Conservation (phyloP, 2,888 invertebrate genomes). For the Archips xylosteana region DNA sequence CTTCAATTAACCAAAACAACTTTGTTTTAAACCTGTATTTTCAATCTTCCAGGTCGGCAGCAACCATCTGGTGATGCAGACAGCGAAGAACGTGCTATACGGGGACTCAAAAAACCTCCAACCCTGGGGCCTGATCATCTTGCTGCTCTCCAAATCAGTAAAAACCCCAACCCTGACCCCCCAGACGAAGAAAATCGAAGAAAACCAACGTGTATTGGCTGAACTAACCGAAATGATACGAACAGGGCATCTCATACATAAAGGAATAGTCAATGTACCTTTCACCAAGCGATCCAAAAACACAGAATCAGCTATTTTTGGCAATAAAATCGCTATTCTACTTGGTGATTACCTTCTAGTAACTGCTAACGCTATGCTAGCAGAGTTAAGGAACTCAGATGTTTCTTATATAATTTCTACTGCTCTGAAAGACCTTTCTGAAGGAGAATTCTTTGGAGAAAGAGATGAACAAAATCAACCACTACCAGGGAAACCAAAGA, state of each 20-base stretch:
- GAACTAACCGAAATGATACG: constrained; percentile 95
- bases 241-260: constrained; percentile 93
- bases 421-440: constrained; percentile 91
- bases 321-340: constrained; percentile 94
- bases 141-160: constrained; percentile 92
- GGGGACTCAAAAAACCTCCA: constrained; percentile 94
- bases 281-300: constrained; percentile 84
- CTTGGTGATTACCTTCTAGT: constrained; percentile 94
- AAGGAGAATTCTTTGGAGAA: constrained; percentile 93
- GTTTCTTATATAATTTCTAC: constrained; percentile 93
- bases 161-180: constrained; percentile 85
- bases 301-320: constrained; percentile 91
- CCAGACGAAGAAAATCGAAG: constrained; percentile 86
- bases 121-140: constrained; percentile 93
- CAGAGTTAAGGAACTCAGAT: constrained; percentile 89
- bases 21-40: neutral
- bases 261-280: constrained; percentile 83
- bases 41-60: constrained; percentile 87
- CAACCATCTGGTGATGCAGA: constrained; percentile 94
- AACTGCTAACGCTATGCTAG: constrained; percentile 93
- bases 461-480: constrained; percentile 92
- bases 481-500: constrained; percentile 87
- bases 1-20: neutral
- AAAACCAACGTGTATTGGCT: constrained; percentile 75
- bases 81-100: constrained; percentile 93